Base-by-base conservation (phyloP, 2,888 invertebrate genomes). In the Norana najaformis region DNA sequence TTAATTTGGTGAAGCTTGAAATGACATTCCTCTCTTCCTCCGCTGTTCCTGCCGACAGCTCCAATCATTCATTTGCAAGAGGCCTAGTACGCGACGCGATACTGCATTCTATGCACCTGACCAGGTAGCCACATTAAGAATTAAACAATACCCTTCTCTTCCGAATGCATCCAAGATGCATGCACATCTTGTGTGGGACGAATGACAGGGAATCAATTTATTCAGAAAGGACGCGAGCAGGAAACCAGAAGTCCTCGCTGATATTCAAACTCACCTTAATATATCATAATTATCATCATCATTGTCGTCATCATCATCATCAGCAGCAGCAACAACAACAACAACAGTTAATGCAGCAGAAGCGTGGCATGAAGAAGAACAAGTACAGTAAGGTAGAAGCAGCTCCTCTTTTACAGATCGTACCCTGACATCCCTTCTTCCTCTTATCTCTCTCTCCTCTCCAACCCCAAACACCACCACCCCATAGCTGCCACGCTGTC, bases 71-170 rank as follows among this genome's bases (percentile, higher is more conserved):
- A n/a, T 69, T n/a, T 8, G 30, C 11, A n/a, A n/a, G 3, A 30
- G 69, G n/a, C 23, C 47, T 23, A 8, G 8, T 69, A 69, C n/a
- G 8, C 69, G 69, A 69, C 69, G n/a, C n/a, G n/a, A n/a, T 69
- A 11, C 69, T 11, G 69, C 30, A 69, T 69, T 30, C 69, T 30
- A 69, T 8, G n/a, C 69, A n/a, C 69, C 6, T 8, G 69, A n/a
- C 69, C 30, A 69, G 30, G n/a, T 69, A n/a, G 30, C 30, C 69
- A 69, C 8, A 1, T n/a, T 30, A 69, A n/a, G 69, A n/a, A n/a
- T 69, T 69, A n/a, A n/a, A n/a, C n/a, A 69, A n/a, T n/a, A 69
- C 69, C 69, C n/a, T 69, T 69, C n/a, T 69, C n/a, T n/a, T 69
- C n/a, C 69, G n/a, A 8, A n/a, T 69, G 30, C 11, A 69, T 69